phyloP scores from a whole-genome alignment of 2,888 invertebrate genomes.

The Hemistola chrysoprasaria region DNA sequence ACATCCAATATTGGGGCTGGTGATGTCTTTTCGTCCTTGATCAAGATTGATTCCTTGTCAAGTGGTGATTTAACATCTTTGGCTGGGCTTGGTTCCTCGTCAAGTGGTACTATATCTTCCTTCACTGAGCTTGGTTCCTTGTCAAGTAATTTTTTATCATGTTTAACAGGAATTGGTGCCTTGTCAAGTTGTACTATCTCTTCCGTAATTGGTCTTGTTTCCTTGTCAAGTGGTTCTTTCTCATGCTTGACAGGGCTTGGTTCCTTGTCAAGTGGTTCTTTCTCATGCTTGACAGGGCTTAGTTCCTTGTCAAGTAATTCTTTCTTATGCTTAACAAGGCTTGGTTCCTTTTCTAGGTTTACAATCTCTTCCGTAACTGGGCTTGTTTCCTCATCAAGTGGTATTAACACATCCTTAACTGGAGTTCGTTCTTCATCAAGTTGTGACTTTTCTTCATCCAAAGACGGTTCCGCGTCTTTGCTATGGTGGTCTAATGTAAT shows the following conservation, averaged over 20 bases:
- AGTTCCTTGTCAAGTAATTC: background rate
- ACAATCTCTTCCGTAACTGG: slow-evolving; percentile 5
- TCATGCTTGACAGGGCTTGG: background rate
- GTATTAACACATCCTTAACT: background rate
- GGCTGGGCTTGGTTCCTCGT: background rate
- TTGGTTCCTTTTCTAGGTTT: slow-evolving; percentile 18
- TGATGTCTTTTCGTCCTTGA: background rate
- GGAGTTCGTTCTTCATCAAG: slow-evolving; percentile 2
- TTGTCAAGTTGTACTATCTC: background rate
- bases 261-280: slow-evolving; percentile 1
- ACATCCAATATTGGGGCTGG: background rate
- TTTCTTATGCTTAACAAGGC: slow-evolving; percentile 4
- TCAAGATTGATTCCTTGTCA: background rate
- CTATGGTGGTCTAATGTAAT: too few species aligned
- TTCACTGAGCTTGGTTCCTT: slow-evolving; percentile 16
- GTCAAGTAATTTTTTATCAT: slow-evolving; percentile 6
- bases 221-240: slow-evolving; percentile 2
- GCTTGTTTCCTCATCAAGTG: slow-evolving; percentile 14
- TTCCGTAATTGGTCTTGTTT: slow-evolving; percentile 13
- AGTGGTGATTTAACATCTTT: background rate
- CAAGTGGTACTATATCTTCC: background rate
- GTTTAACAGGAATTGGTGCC: slow-evolving; percentile 1
- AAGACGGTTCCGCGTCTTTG: too few species aligned
- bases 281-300: slow-evolving; percentile 2
- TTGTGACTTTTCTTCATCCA: slow-evolving; percentile 23